These are phyloP conservation scores for Zeuzera pyrina DNA, from an alignment of 2,888 invertebrate genomes.

Conservation along the genomic window DNA sequence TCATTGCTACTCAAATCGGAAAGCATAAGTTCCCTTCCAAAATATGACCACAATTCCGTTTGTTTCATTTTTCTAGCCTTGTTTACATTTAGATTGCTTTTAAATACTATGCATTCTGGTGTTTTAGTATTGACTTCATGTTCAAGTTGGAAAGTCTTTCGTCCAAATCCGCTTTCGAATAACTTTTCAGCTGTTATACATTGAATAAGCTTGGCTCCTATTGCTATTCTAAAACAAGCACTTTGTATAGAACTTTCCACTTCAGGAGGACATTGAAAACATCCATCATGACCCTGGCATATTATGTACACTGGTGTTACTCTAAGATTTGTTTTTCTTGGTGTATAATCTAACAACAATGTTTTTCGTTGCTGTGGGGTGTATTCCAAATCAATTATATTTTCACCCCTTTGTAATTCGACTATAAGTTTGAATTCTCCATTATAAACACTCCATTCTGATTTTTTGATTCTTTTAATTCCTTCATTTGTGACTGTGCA, in stretches of 20 bases:
- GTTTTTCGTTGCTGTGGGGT: conserved; percentile 53
- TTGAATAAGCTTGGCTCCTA: conserved; percentile 87
- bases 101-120: conserved; percentile 81
- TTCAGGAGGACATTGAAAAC: conserved; percentile 79
- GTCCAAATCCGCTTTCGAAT: conserved; percentile 81
- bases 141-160: conserved; percentile 88
- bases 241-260: conserved; percentile 78
- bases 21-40: conserved; percentile 88
- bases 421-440: conserved; percentile 81
- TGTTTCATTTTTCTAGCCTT: conserved; percentile 82
- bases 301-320: conserved; percentile 89
- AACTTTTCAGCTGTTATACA: conserved; percentile 90
- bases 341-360: conserved; percentile 70
- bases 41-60: conserved; percentile 86
- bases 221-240: conserved; percentile 82
- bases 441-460: conserved; percentile 76
- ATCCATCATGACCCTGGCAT: conserved; percentile 84
- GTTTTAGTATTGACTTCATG: conserved; percentile 71
- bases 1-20: conserved; percentile 76
- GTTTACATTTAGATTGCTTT: conserved; percentile 78
- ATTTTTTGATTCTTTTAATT: conserved; percentile 42
- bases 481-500: conserved; percentile 55
- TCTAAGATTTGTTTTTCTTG: conserved; percentile 71
- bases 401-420: conserved; percentile 75
- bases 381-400: conserved; percentile 75